These are phyloP conservation scores for Lontra canadensis DNA, from an alignment of 2,113 vertebrate species.

Conservation along the genomic window DNA sequence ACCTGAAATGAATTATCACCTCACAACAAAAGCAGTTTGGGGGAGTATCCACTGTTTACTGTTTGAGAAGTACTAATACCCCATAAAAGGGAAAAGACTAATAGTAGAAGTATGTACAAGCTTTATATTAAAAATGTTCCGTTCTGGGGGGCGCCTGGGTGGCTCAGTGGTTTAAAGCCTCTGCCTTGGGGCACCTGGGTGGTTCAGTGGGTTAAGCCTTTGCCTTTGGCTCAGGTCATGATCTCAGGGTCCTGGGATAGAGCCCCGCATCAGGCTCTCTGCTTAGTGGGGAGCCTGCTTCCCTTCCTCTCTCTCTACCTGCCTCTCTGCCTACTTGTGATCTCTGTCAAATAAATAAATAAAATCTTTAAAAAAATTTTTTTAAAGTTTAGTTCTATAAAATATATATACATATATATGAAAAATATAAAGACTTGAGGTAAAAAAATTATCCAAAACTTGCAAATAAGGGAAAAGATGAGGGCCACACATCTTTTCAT, in stretches of 20 bases:
- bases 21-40: background rate
- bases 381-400: background rate
- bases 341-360: no score
- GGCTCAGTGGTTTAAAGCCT: no score
- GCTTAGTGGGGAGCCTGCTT: no score
- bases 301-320: no score
- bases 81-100: background rate
- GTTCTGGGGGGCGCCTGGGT: no score
- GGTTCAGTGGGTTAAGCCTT: no score
- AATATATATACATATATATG: background rate
- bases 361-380: no score
- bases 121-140: background rate
- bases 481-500: background rate
- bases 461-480: constrained; percentile 2
- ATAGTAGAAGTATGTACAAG: background rate
- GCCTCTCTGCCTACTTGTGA: no score
- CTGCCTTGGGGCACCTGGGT: no score
- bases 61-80: background rate
- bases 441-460: constrained; percentile 29
- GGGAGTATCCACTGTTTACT: background rate
- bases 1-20: background rate
- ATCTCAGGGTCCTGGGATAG: no score
- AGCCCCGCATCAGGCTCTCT: no score
- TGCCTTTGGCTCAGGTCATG: no score
- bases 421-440: background rate